Percentiles rank a stretch among this genome's conserved stretches.
Conservation (phyloP, 2,113 vertebrate genomes). For the Polypterus bichir region DNA sequence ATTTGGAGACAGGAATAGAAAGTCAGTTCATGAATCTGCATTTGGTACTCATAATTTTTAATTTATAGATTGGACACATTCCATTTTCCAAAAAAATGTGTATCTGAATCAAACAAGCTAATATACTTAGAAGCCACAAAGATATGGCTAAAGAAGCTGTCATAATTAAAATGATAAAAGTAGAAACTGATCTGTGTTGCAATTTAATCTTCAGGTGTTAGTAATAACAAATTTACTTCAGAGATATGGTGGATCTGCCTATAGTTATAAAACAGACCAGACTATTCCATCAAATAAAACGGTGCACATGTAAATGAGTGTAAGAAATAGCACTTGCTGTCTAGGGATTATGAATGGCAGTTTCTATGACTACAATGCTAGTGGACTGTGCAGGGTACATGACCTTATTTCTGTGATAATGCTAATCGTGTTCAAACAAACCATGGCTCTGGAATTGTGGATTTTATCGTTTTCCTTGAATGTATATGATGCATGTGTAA, state of each 20-base stretch:
- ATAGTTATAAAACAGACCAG: constrained; percentile 3
- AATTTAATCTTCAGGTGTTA: not conserved
- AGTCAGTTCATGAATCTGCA: too few relatives aligned
- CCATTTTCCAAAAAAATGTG: too few relatives aligned
- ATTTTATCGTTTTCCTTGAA: too few relatives aligned
- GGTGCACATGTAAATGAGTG: constrained; percentile 11
- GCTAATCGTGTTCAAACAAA: constrained; percentile 16
- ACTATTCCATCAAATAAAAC: constrained; percentile 9
- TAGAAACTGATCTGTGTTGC: not conserved
- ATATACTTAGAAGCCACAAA: too few relatives aligned
- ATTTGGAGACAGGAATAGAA: too few relatives aligned
- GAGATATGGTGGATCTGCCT: too few relatives aligned
- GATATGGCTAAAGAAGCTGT: too few relatives aligned
- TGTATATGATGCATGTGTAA: too few relatives aligned
- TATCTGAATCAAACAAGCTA: too few relatives aligned
- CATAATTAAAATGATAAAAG: not conserved
- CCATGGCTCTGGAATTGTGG: too few relatives aligned
- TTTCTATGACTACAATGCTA: constrained; percentile 26
- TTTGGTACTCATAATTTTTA: too few relatives aligned
- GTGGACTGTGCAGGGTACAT: constrained; percentile 9
- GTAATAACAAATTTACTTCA: not conserved
- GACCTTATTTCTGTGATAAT: constrained; percentile 19
- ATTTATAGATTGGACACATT: too few relatives aligned
- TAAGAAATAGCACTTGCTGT: constrained; percentile 11
- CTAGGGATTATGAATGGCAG: constrained; percentile 12